Conservation (phyloP, 2,888 invertebrate species). For the Pristionchus fissidentatus region DNA sequence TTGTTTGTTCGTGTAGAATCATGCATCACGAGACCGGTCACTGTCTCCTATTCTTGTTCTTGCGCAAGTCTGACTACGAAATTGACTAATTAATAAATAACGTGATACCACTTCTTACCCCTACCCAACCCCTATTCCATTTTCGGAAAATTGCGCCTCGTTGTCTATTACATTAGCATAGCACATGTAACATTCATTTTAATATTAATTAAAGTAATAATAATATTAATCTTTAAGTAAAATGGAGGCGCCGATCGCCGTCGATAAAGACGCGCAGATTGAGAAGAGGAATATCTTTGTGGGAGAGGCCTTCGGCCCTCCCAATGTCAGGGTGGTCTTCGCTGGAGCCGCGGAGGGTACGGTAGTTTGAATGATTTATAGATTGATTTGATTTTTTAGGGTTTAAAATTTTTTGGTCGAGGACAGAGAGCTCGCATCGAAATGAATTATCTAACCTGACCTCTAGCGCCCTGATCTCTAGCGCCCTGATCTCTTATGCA, state of each 20-base stretch:
- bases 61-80: too few relatives aligned
- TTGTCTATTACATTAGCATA: too few relatives aligned
- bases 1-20: too few relatives aligned
- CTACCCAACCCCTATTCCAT: not conserved
- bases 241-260: not conserved
- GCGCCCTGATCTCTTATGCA: too few relatives aligned
- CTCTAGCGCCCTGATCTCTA: too few relatives aligned
- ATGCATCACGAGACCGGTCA: too few relatives aligned
- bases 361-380: not conserved
- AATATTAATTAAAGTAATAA: not conserved
- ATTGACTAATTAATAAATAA: not conserved
- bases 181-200: not conserved
- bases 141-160: not conserved
- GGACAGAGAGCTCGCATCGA: not conserved
- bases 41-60: not conserved
- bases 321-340: constrained; percentile 32
- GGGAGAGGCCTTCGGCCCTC: constrained; percentile 44
- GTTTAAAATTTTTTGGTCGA: not conserved
- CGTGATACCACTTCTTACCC: not conserved
- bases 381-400: not conserved
- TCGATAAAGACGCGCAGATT: not conserved
- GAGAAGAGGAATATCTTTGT: constrained; percentile 29
- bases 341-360: constrained; percentile 45
- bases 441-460: not conserved
- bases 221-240: not conserved